Conservation (phyloP, 1,140 invertebrate species). For the Drosophila fuyamai region DNA sequence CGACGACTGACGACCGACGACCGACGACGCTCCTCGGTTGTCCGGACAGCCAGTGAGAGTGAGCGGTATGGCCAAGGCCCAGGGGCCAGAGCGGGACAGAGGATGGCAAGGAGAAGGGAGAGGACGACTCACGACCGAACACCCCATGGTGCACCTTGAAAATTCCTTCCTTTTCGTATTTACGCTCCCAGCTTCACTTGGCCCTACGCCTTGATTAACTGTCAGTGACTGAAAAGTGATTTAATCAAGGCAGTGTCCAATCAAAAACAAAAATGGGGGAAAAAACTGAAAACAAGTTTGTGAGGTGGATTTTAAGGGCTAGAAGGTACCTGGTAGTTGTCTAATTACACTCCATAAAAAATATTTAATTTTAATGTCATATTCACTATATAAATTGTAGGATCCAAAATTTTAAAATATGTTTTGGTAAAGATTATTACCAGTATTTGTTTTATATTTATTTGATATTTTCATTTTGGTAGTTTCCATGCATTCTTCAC, state of each 20-base stretch:
- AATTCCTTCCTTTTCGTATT: conserved; percentile 20
- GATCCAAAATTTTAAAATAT: too few species aligned
- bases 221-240: conserved; percentile 82
- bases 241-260: conserved; percentile 68
- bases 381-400: too few species aligned
- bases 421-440: too few species aligned
- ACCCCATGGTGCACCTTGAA: conserved; percentile 68
- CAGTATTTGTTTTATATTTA: too few species aligned
- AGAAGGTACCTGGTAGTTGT: background rate
- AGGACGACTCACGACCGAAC: conserved; percentile 37
- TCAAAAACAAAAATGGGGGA: background rate
- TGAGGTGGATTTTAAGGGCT: background rate
- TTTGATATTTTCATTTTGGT: too few species aligned
- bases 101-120: background rate
- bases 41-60: conserved; percentile 48
- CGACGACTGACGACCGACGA: conserved; percentile 42
- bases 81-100: background rate
- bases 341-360: too few species aligned
- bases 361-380: too few species aligned
- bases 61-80: conserved; percentile 16
- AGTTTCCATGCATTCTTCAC: too few species aligned
- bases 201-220: conserved; percentile 75
- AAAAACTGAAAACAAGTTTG: background rate
- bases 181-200: conserved; percentile 15
- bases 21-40: conserved; percentile 38